Conservation (phyloP, 2,113 vertebrate species). For the Mus spicilegus region DNA sequence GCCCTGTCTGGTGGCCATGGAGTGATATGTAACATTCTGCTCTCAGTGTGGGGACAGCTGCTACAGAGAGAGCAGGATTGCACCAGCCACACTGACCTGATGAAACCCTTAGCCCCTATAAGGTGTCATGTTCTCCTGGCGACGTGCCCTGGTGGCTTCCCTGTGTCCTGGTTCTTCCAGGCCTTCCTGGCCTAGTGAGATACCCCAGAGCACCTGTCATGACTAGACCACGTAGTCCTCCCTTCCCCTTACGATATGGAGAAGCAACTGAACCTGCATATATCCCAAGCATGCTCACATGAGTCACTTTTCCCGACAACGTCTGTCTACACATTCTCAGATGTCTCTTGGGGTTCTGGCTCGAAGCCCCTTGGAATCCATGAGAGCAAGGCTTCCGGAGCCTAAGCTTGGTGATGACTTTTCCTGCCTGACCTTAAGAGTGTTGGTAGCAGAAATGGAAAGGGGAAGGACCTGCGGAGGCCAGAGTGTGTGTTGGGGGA, state of each 20-base stretch:
- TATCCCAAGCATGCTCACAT: conserved; percentile 28
- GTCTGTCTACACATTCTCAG: conserved; percentile 9
- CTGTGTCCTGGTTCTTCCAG: neutral
- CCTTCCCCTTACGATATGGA: neutral
- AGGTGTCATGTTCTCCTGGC: neutral
- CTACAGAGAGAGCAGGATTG: neutral
- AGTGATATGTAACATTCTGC: neutral
- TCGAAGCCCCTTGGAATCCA: conserved; percentile 2
- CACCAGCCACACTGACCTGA: neutral
- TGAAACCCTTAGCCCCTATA: neutral
- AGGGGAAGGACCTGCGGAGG: neutral
- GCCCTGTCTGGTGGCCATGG: neutral
- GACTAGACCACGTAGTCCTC: neutral
- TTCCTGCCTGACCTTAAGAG: conserved; percentile 21
- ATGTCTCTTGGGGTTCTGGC: conserved; percentile 31
- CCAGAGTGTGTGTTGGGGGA: neutral
- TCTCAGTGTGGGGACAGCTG: neutral
- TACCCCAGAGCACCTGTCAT: conserved; percentile 17
- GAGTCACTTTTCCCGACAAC: conserved; percentile 43
- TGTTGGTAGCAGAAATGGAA: neutral
- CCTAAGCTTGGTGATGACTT: neutral
- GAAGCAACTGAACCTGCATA: neutral
- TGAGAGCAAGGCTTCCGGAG: neutral
- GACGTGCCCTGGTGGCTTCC: neutral
- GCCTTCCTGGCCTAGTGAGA: neutral